Evolutionary conservation across 2,888 invertebrate species (phyloP), one percentile per base, ranked within the genome.

Genomic region (Acrobasis suavella): DNA sequence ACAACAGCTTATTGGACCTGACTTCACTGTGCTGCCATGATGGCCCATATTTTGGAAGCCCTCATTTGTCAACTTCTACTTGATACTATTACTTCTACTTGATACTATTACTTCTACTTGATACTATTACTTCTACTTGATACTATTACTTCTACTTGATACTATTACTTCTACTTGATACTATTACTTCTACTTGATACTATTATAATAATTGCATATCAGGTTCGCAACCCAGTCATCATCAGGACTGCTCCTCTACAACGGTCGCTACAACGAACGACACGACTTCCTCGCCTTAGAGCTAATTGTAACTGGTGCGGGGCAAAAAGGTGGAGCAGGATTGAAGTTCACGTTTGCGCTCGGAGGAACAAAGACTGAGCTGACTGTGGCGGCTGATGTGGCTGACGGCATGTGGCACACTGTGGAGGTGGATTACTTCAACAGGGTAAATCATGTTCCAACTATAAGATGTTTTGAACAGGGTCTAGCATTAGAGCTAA

Each of bases 241-340:
- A 9, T 96, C 97, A 70, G 98, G 98, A 0, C 87, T 99, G 0
- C 88, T 99, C 0, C 92, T 99, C 0, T 99, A 99, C 93, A 99
- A 99, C 84, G 99, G 99, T 0, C 94, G 99, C 0, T 99, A 98
- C 89, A 98, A 98, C 84, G 98, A 98, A 80, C 94, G 96, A 1
- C 98, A 98, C 80, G 99, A 99, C 87, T 99, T 98, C 81, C 93
- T 99, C 16, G 96, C 98, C 0, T 86, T 99, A 52, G 98, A 98
- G 87, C 94, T 98, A 12, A 89, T 97, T 0, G 93, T 96, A 60
- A 94, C 95, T 0, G 90, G 88, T 3, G 90, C 91, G 0, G 91
- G 90, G 0, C 60, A 64, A 0, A 67, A 56, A 10, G 82, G 81
- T 0, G 84, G 87, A 0, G 91, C 94, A 49, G 94, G 95, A 14